Evolutionary conservation across 2,888 invertebrate species (phyloP), one percentile per base, ranked within the genome.

Genomic region (Meiosimyza platycephala): DNA sequence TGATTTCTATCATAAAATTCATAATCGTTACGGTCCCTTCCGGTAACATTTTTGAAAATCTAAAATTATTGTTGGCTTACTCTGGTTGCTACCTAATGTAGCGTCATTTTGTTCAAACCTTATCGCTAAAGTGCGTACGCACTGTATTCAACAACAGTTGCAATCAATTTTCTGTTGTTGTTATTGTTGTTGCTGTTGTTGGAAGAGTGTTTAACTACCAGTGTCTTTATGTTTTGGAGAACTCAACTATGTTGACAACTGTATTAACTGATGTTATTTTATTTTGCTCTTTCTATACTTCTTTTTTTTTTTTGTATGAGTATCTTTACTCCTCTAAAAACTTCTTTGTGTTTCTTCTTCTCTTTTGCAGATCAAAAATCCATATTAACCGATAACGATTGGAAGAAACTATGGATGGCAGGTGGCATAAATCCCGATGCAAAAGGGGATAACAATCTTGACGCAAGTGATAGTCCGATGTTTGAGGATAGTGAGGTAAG

Each of bases 381-480:
- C 82, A 86, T 87, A 84, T 84, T 87, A 78, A 87, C 87, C 81
- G 87, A 87, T 82, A 87, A 84, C 82, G 87, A 87, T 78, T 87
- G 87, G 87, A 87, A 87, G 81, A 87, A 87, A 78, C 81, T 87
- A 82, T 87, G 87, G 87, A 86, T 87, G 85, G 85, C 85, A 79
- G 85, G 85, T 76, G 86, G 84, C 80, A 83, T 86, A 80, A 86
- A 82, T 83, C 82, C 85, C 78, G 86, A 85, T 78, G 81, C 86
- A 78, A 87, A 87, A 83, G 85, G 84, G 82, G 85, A 84, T 83
- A 87, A 86, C 81, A 86, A 84, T 82, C 81, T 87, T 59, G 87
- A 87, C 72, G 82, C 86, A 71, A 87, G 87, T 78, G 87, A 87
- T 82, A 87, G 87, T 79, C 87, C 87, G 75, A 85, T 86, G 84